Evolutionary conservation across 2,113 vertebrate genomes (phyloP).

Genomic region (Pipra filicauda): DNA sequence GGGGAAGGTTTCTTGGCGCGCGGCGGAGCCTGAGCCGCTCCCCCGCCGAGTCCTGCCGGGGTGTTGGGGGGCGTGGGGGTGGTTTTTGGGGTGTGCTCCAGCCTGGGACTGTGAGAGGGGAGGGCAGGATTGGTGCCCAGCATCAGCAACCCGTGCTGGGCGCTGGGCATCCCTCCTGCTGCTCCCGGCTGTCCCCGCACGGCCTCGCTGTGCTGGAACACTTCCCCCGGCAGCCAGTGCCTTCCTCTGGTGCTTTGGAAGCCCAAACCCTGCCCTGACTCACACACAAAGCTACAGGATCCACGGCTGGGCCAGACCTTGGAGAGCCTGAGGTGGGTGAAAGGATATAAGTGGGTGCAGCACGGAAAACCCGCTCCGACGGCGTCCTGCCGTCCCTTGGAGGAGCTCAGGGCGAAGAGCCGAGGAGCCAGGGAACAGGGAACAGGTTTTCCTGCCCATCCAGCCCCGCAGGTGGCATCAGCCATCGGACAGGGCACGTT

Average conservation of each 20-base stretch:
- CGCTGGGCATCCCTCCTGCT: rapidly evolving
- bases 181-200: neutral
- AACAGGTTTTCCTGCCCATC: neutral
- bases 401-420: neutral
- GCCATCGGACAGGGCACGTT: rapidly evolving
- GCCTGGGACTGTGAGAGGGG: rapidly evolving
- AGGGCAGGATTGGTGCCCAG: neutral
- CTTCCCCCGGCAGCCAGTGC: neutral
- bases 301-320: rapidly evolving
- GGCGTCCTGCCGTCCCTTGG: rapidly evolving
- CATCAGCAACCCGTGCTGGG: neutral
- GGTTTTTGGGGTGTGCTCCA: neutral
- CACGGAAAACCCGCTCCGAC: rapidly evolving
- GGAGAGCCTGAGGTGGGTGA: rapidly evolving
- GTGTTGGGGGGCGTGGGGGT: rapidly evolving
- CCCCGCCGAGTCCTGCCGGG: neutral
- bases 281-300: rapidly evolving
- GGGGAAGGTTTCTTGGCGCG: neutral
- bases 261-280: neutral
- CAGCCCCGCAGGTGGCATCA: rapidly evolving
- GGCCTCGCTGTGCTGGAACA: neutral
- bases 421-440: rapidly evolving
- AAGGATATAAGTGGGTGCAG: neutral
- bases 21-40: neutral
- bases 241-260: neutral